Percentiles rank a stretch among this genome's conserved stretches.
These are phyloP conservation scores for Dicyrtomina minuta DNA, from an alignment of 2,888 invertebrate species.

Conservation along the genomic window DNA sequence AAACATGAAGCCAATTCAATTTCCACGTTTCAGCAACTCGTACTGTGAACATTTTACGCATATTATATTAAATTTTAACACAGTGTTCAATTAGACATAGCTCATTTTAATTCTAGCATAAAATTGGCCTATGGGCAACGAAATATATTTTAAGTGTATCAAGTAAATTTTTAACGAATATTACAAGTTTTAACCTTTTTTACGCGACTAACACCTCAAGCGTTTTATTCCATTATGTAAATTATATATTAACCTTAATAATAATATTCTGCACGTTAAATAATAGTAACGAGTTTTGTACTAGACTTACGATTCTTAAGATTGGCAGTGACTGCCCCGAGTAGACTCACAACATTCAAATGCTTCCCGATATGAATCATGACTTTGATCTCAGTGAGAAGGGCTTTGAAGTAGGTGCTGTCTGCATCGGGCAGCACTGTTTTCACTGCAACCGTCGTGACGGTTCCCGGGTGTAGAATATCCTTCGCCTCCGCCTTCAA, in stretches of 20 bases:
- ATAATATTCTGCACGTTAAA: neutral
- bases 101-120: too few relatives aligned
- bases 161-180: too few relatives aligned
- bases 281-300: too few relatives aligned
- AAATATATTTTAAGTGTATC: too few relatives aligned
- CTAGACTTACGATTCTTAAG: constrained; percentile 9
- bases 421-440: constrained; percentile 17
- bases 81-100: too few relatives aligned
- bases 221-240: neutral
- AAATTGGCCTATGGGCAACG: too few relatives aligned
- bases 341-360: constrained; percentile 11
- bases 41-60: too few relatives aligned
- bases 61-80: too few relatives aligned
- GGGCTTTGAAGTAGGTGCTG: constrained; percentile 18
- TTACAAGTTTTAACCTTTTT: too few relatives aligned
- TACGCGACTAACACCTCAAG: neutral
- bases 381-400: constrained; percentile 22
- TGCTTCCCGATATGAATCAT: constrained; percentile 26
- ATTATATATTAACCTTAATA: neutral
- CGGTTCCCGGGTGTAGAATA: neutral
- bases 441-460: constrained; percentile 22
- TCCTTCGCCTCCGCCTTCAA: constrained; percentile 5
- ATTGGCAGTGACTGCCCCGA: constrained; percentile 16
- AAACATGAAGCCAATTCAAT: too few relatives aligned
- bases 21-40: too few relatives aligned